Base-by-base conservation (phyloP, 2,797 vertebrate genomes). In the Poecile montanus region DNA sequence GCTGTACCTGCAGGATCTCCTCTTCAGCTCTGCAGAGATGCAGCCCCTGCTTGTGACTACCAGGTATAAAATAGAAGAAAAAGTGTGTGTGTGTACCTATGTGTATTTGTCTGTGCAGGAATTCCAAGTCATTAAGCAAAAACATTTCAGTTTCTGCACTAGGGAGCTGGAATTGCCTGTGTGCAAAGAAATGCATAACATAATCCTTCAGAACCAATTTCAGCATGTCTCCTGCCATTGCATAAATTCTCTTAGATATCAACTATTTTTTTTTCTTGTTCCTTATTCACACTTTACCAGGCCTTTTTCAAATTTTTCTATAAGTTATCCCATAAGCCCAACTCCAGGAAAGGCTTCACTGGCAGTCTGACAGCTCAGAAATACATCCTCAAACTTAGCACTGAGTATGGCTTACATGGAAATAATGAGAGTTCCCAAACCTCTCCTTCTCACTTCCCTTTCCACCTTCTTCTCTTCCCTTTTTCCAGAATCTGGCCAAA, bases 401-500 rank as follows among this genome's bases (percentile, higher is more conserved):
- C n/a, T 38, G 42, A 80, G 9, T 2, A 14, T 47, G 44, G 36
- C 7, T 92, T 44, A 47, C 2, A 57, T 2, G 2, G 57, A 74
- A 85, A 81, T 32, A 62, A 68, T 9, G 15, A 34, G 29, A 47
- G 27, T 29, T 13, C 20, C 54, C 6, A 56, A 91, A 23, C 18
- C 4, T 5, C 12, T 83, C 62, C 20, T 19, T 45, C 54, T 7
- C 40, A 4, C 40, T 48, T 50, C 70, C 42, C 32, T 62, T 16
- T 20, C 38, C 10, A 44, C 7, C n/a, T n/a, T 10, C 42, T 7
- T 4, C 40, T 22, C 67, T 62, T 58, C 25, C 3, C 23, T 53
- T 81, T 71, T 87, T 70, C 40, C 92, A 97, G 97, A 66, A 56
- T 48, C 74, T 97, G 56, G 78, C 95, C 40, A 81, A 83, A 53